Evolutionary conservation across 2,888 invertebrate genomes (phyloP).

Genomic region (Quadriops clusia): DNA sequence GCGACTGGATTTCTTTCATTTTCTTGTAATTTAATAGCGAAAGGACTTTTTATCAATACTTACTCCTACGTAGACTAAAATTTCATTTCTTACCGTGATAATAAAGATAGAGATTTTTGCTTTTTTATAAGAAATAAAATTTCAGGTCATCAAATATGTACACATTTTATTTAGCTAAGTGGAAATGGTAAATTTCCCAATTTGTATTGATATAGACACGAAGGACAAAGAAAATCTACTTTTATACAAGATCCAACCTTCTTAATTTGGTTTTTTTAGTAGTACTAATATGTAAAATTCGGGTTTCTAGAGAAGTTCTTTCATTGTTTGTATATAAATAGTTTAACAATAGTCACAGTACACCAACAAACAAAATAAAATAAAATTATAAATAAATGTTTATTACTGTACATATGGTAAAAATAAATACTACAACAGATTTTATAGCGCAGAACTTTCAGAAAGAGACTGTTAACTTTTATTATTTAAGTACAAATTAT

Average conservation of each 20-base stretch:
- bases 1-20: slow-evolving; percentile 4
- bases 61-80: slow-evolving; percentile 13
- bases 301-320: slow-evolving; percentile 36
- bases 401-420: slow-evolving; percentile 8
- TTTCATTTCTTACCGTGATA: slow-evolving; percentile 15
- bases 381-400: slow-evolving; percentile 7
- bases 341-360: slow-evolving; percentile 30
- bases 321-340: slow-evolving; percentile 13
- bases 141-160: slow-evolving; percentile 15
- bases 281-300: slow-evolving; percentile 32
- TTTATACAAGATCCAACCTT: not conserved
- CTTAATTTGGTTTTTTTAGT: not conserved
- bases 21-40: slow-evolving; percentile 11
- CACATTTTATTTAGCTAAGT: slow-evolving; percentile 17
- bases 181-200: too few species aligned
- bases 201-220: slow-evolving; percentile 19
- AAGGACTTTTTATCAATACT: slow-evolving; percentile 15
- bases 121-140: slow-evolving; percentile 17
- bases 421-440: slow-evolving; percentile 12
- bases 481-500: too few species aligned
- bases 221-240: slow-evolving; percentile 14
- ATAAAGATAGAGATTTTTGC: slow-evolving; percentile 13
- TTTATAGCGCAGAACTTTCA: too few species aligned
- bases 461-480: too few species aligned
- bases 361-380: slow-evolving; percentile 23